Evolutionary conservation across 2,113 vertebrate genomes (phyloP), one percentile per base, ranked within the genome.

Genomic region (Eurystomus gularis): DNA sequence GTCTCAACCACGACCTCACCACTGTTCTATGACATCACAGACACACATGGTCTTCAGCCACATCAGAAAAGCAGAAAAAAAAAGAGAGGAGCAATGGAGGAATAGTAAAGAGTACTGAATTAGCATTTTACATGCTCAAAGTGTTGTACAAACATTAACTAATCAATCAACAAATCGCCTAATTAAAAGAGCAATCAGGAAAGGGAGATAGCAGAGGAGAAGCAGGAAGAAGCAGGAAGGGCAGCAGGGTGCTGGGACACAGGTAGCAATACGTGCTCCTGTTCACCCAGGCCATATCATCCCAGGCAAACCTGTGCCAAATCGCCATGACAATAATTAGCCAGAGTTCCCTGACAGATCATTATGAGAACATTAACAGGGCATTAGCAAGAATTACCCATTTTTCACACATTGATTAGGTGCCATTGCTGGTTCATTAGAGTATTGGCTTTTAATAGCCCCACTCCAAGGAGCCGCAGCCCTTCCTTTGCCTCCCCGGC

Each of bases 391-490:
- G 97, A 98, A 98, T 97, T 97, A 97, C 93, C 96, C 95, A 98
- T 98, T 98, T 98, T 98, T 98, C 97, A 98, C 97, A 96, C 96
- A 98, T 98, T 96, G 98, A 98, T 98, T 98, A 98, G 93, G 97
- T 98, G 98, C 94, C 97, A 98, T 97, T 92, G 93, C 96, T 96
- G 90, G 85, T 95, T 98, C 97, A 96, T 98, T 98, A 98, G 91
- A 76, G 86, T 97, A 97, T 91, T 90, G 95, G 97, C 96, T 97
- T 96, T 96, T 97, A 97, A 98, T 95, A 98, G 96, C 95, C 92
- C 71, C 40, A 57, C 58, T 98, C 95, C 96, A 94, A 97, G 92
- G 73, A 95, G 91, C 8, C 1, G 71, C 79, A 94, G 65, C 65
- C 73, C 35, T 83, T 80, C 55, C 80, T 66, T 77, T 1, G 2